These are phyloP conservation scores for Phengaris arion DNA, from an alignment of 2,888 invertebrate genomes.

Conservation along the genomic window DNA sequence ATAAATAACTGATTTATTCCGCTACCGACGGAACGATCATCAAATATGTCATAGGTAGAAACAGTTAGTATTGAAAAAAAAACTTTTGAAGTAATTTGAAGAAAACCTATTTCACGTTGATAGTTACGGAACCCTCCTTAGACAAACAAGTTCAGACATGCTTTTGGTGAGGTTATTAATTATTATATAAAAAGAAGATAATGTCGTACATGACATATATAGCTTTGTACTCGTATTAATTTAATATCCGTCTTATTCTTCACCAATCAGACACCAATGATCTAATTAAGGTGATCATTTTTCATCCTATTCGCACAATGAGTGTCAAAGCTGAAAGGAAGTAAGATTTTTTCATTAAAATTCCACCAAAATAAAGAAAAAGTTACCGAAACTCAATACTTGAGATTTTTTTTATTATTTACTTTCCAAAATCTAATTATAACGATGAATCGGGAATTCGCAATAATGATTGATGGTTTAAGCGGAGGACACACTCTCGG, in stretches of 20 bases:
- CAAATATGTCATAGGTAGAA: too few relatives aligned
- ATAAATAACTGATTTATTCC: too few relatives aligned
- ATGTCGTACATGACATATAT: too few relatives aligned
- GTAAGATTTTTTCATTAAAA: conserved; percentile 28
- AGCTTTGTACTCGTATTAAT: background rate
- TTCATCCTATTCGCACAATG: conserved; percentile 26
- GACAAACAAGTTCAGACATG: too few relatives aligned
- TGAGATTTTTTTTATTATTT: conserved; percentile 42
- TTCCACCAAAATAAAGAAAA: conserved; percentile 28
- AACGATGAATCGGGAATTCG: conserved; percentile 57
- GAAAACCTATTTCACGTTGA: too few relatives aligned
- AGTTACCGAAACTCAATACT: conserved; percentile 24
- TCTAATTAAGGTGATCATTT: conserved; percentile 26
- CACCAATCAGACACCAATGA: conserved; percentile 15
- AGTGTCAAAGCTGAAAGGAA: conserved; percentile 28
- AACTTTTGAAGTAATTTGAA: too few relatives aligned
- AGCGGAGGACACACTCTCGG: conserved; percentile 39
- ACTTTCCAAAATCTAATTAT: conserved; percentile 55
- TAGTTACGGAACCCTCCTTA: too few relatives aligned
- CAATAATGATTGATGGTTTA: conserved; percentile 59
- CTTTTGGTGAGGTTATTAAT: too few relatives aligned
- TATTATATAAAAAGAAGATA: too few relatives aligned
- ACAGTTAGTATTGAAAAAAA: too few relatives aligned
- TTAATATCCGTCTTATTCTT: background rate
- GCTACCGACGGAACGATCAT: too few relatives aligned